phyloP scores from a whole-genome alignment of 1,140 invertebrate species.

The Theocolax elegans region DNA sequence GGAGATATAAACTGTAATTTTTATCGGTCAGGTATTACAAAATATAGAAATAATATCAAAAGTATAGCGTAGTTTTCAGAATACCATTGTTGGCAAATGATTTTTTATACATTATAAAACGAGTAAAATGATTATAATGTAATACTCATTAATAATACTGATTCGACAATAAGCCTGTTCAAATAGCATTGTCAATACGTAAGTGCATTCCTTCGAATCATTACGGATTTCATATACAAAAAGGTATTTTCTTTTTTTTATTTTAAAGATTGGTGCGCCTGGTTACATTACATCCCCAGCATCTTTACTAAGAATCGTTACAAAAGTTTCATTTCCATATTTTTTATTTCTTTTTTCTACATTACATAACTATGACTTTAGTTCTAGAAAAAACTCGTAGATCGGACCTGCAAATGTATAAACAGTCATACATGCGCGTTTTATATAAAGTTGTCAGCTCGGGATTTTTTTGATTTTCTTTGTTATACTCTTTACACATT shows the following conservation, averaged over 20 bases:
- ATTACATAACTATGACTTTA: not conserved
- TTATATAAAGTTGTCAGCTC: too few species aligned
- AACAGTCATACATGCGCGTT: constrained; percentile 8
- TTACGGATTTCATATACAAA: not conserved
- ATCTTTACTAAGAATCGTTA: constrained; percentile 18
- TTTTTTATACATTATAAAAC: too few species aligned
- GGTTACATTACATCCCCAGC: constrained; percentile 19
- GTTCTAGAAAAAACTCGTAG: constrained; percentile 17
- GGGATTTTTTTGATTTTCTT: constrained; percentile 27
- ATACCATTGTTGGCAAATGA: too few species aligned
- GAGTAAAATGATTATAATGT: too few species aligned
- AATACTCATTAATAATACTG: constrained; percentile 22
- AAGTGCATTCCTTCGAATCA: not conserved
- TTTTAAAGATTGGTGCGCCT: not conserved
- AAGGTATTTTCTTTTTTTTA: too few species aligned
- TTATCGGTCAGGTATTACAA: constrained; percentile 17
- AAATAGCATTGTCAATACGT: too few species aligned
- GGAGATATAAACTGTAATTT: not conserved
- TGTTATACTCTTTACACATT: constrained; percentile 9
- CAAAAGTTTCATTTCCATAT: constrained; percentile 14
- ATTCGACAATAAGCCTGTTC: too few species aligned
- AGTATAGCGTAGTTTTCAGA: too few species aligned
- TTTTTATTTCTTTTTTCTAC: constrained; percentile 1
- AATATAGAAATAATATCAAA: constrained; percentile 24
- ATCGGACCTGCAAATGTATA: constrained; percentile 21